Conservation (phyloP, 92 coral and sea anemone species). For the Muricea muricata region DNA sequence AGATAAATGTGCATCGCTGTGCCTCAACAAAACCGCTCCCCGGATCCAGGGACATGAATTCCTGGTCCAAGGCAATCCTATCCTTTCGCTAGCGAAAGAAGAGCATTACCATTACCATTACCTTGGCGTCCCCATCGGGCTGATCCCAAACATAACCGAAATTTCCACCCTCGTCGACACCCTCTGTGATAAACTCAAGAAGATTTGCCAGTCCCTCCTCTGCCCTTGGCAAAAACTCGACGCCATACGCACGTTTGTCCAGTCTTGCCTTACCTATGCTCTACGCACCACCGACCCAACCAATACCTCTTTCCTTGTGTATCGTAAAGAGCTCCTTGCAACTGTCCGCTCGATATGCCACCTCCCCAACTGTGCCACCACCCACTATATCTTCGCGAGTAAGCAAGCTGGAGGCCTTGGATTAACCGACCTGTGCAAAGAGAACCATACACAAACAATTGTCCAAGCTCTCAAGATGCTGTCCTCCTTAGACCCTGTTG, state of each 20-base stretch:
- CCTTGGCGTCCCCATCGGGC: conserved; percentile 49
- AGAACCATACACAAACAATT: neutral
- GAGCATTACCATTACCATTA: conserved; percentile 37
- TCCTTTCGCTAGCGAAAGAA: neutral
- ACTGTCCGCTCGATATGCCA: neutral
- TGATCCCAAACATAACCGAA: neutral
- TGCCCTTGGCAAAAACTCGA: conserved; percentile 51
- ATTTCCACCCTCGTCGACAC: neutral
- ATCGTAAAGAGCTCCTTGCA: neutral
- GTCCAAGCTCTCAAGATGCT: no score
- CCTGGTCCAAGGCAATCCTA: neutral
- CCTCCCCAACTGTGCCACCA: neutral
- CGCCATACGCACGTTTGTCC: conserved; percentile 42
- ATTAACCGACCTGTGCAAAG: neutral
- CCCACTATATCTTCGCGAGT: neutral
- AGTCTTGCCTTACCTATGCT: conserved; percentile 37
- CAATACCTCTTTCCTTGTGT: neutral
- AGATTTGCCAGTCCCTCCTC: conserved; percentile 23
- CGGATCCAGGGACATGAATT: neutral
- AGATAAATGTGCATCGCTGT: neutral
- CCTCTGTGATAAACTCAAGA: conserved; percentile 21
- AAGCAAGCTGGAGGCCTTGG: neutral
- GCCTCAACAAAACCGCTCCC: neutral
- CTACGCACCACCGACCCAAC: neutral
- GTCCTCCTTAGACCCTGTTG: no score